A percentile compares a stretch with the other conserved stretches of the same genome.
phyloP scores from a whole-genome alignment of 2,888 invertebrate genomes.

The Trissolcus japonicus region DNA sequence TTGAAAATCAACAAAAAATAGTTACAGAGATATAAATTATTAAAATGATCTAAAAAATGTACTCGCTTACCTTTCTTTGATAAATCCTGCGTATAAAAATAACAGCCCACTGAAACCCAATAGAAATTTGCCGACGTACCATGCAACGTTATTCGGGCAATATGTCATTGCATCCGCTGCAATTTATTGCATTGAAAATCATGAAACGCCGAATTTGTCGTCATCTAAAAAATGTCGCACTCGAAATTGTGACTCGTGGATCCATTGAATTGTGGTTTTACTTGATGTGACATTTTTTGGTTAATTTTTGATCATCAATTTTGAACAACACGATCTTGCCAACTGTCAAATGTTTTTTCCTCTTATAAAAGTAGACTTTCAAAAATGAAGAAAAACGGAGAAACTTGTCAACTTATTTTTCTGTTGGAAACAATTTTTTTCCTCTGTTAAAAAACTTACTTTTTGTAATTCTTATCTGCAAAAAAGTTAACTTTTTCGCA shows the following conservation, averaged over 20 bases:
- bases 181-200: conserved; percentile 4
- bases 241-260: background rate
- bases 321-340: background rate
- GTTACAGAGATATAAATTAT: background rate
- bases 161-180: conserved; percentile 64
- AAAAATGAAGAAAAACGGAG: background rate
- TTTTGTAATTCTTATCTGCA: no score
- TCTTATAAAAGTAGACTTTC: background rate
- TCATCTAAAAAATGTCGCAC: background rate
- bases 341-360: conserved; percentile 32
- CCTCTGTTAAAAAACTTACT: no score
- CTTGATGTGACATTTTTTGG: conserved; percentile 19
- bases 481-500: no score
- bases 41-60: background rate
- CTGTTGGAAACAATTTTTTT: no score
- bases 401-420: no score
- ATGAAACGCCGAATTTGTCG: background rate
- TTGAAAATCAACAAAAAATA: background rate
- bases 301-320: conserved; percentile 7
- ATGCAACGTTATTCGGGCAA: conserved; percentile 64
- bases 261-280: conserved; percentile 14
- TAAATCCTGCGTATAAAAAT: conserved; percentile 64
- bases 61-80: conserved; percentile 65
- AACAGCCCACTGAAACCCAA: conserved; percentile 68
- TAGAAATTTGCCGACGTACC: conserved; percentile 71